Conservation (phyloP, 1,140 invertebrate genomes). For the Anoplolepis gracilipes region DNA sequence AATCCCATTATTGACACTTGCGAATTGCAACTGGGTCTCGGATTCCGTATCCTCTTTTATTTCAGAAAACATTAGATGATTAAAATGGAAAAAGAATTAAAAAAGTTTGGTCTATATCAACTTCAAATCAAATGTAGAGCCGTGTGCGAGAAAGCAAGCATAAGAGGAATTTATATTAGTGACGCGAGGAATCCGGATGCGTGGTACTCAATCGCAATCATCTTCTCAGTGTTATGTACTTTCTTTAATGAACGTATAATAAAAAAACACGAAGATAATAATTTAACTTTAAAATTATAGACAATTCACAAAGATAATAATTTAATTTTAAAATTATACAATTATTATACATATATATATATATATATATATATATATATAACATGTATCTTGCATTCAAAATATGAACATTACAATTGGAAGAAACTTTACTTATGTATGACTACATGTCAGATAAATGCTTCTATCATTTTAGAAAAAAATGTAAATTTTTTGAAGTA, state of each 20-base stretch:
- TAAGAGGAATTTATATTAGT: slow-evolving; percentile 59
- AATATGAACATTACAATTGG: neutral
- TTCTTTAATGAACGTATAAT: neutral
- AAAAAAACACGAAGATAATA: neutral
- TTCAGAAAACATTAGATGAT: slow-evolving; percentile 10
- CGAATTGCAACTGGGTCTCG: slow-evolving; percentile 24
- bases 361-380: neutral
- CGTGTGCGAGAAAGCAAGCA: slow-evolving; percentile 33
- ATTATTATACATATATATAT: neutral
- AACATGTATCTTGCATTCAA: neutral
- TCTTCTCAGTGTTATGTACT: neutral
- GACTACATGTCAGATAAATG: no score
- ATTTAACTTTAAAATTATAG: no score
- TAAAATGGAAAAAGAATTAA: slow-evolving; percentile 53
- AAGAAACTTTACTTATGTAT: neutral
- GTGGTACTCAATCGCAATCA: slow-evolving; percentile 30
- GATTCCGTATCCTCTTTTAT: slow-evolving; percentile 30
- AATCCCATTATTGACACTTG: slow-evolving; percentile 32
- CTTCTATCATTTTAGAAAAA: neutral
- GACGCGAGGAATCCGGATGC: neutral
- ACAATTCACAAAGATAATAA: no score
- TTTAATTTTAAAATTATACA: neutral
- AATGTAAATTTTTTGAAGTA: neutral
- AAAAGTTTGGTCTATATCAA: slow-evolving; percentile 44
- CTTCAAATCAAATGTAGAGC: slow-evolving; percentile 47